phyloP scores from a whole-genome alignment of 2,113 vertebrate genomes.

The Clupea harengus region DNA sequence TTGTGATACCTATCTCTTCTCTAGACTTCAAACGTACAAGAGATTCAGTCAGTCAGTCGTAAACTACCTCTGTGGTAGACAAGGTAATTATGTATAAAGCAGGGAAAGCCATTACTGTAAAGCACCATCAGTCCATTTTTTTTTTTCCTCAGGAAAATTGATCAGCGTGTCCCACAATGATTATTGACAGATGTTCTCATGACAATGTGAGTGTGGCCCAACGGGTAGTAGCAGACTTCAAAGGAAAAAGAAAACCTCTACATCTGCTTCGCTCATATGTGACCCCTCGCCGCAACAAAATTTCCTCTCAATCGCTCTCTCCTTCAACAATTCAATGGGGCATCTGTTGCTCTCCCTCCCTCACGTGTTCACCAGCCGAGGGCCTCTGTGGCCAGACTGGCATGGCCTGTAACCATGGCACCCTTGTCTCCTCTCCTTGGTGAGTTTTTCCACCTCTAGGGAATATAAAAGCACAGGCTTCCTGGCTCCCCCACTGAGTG shows the following conservation, averaged over 20 bases:
- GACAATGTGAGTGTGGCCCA: constrained; percentile 9
- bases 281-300: constrained; percentile 15
- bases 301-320: constrained; percentile 27
- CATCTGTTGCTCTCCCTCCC: constrained; percentile 16
- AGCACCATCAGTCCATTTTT: constrained; percentile 43
- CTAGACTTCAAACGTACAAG: not conserved
- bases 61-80: constrained; percentile 23
- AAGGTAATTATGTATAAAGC: constrained; percentile 37
- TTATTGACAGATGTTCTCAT: constrained; percentile 49
- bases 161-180: constrained; percentile 44
- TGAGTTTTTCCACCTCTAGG: constrained; percentile 4
- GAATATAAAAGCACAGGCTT: constrained; percentile 22
- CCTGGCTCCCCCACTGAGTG: not conserved
- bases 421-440: not conserved
- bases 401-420: constrained; percentile 1
- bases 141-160: constrained; percentile 44
- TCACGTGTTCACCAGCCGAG: constrained; percentile 5
- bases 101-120: constrained; percentile 44
- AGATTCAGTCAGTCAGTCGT: not conserved
- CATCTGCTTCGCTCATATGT: constrained; percentile 44
- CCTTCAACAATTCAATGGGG: constrained; percentile 20
- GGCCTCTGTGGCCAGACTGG: not conserved
- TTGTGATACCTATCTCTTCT: not conserved
- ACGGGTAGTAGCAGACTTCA: constrained; percentile 37
- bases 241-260: constrained; percentile 36